phyloP scores from a whole-genome alignment of 2,888 invertebrate genomes.

The Athalia rosae region DNA sequence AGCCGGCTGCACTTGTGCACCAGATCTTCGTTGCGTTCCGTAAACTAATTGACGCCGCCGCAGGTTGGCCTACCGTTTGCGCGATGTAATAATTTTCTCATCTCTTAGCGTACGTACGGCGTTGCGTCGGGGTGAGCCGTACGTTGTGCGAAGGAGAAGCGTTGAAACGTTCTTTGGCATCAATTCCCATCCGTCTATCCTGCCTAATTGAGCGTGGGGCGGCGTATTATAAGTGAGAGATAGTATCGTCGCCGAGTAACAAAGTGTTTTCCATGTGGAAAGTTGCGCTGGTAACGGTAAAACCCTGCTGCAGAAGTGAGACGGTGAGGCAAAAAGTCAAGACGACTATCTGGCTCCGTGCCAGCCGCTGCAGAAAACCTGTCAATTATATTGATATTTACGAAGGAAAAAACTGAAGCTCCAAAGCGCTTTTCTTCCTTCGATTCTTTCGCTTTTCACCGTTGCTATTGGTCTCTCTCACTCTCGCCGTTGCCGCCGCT shows the following conservation, averaged over 20 bases:
- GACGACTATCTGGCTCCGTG: background rate
- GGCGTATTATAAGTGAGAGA: background rate
- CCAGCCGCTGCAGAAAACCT: conserved; percentile 10
- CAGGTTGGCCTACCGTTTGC: background rate
- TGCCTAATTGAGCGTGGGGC: conserved; percentile 15
- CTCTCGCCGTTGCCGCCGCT: too few species aligned
- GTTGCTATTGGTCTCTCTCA: background rate
- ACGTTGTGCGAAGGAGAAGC: background rate
- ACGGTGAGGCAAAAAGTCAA: background rate
- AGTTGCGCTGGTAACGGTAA: background rate
- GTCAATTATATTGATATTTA: conserved; percentile 41
- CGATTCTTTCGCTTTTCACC: background rate
- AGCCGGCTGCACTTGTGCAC: conserved; percentile 14
- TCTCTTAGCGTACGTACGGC: too few species aligned
- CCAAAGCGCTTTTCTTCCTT: background rate
- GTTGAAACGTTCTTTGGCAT: background rate
- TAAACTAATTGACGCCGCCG: background rate
- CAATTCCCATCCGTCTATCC: conserved; percentile 11
- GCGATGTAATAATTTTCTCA: background rate
- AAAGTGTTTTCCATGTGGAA: too few species aligned
- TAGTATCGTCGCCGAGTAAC: background rate
- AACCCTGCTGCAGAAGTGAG: background rate
- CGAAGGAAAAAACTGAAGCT: conserved; percentile 18
- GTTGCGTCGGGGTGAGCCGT: background rate
- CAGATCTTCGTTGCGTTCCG: conserved; percentile 26